A percentile compares a stretch with the other conserved stretches of the same genome.
Conservation (phyloP, 2,113 vertebrate genomes). For the Gorilla gorilla region DNA sequence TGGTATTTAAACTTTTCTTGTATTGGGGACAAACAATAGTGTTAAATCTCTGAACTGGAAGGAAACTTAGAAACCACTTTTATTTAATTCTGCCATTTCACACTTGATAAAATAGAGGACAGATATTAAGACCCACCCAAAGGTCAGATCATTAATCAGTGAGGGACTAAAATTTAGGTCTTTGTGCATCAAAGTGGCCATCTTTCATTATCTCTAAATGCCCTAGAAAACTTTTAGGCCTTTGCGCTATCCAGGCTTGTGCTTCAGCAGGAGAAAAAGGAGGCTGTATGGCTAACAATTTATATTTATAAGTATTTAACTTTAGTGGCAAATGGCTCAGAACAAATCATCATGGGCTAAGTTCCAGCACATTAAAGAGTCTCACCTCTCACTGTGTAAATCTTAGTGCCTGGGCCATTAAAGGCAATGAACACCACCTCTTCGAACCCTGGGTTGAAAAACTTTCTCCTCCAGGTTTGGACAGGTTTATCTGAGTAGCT, state of each 20-base stretch:
- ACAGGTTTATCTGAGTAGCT: neutral
- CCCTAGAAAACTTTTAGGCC: neutral
- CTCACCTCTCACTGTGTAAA: neutral
- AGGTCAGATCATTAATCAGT: neutral
- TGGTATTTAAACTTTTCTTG: slow-evolving; percentile 1
- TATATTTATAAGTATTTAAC: slow-evolving; percentile 13
- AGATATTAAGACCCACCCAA: neutral
- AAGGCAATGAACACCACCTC: neutral
- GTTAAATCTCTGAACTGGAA: neutral
- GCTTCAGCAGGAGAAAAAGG: neutral
- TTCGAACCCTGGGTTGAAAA: neutral
- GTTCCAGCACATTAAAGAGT: neutral
- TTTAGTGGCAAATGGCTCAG: neutral
- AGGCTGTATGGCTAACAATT: neutral
- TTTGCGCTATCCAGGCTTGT: neutral
- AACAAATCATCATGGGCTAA: neutral
- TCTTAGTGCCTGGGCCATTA: neutral
- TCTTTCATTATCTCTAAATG: neutral
- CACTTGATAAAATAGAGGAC: neutral
- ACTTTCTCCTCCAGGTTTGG: neutral
- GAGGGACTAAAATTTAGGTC: neutral
- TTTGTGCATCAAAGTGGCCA: neutral
- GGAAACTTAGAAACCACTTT: neutral
- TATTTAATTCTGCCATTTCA: slow-evolving; percentile 14
- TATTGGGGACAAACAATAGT: neutral